A percentile compares a stretch with the other conserved stretches of the same genome.
Conservation (phyloP, 2,888 invertebrate species). For the Trichopria drosophilae region DNA sequence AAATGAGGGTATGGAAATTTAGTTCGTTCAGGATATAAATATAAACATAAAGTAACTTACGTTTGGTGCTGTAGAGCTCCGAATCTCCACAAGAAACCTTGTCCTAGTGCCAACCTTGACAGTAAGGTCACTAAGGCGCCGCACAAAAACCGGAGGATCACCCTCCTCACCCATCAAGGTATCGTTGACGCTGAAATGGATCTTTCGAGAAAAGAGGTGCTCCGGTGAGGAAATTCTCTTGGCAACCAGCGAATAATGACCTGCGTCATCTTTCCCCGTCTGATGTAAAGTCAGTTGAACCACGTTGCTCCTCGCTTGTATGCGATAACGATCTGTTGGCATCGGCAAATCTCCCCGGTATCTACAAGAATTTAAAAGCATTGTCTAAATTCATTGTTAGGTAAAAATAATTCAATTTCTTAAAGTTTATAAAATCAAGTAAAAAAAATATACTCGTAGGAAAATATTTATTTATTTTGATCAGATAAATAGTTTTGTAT, state of each 20-base stretch:
- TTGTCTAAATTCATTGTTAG: not conserved
- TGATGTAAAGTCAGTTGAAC: slow-evolving; percentile 63
- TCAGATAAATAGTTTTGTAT: too few species aligned
- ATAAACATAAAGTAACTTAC: too few species aligned
- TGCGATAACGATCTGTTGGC: slow-evolving; percentile 69
- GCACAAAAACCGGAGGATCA: slow-evolving; percentile 80
- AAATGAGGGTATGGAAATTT: too few species aligned
- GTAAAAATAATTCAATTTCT: not conserved
- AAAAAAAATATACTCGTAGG: too few species aligned
- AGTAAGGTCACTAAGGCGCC: slow-evolving; percentile 81
- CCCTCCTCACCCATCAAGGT: slow-evolving; percentile 59
- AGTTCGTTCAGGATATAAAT: too few species aligned
- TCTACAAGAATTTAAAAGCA: slow-evolving; percentile 35
- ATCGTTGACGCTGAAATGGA: slow-evolving; percentile 50
- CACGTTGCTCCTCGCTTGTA: slow-evolving; percentile 65
- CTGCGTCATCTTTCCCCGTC: slow-evolving; percentile 57
- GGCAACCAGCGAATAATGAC: slow-evolving; percentile 69
- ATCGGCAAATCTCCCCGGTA: slow-evolving; percentile 60
- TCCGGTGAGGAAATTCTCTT: slow-evolving; percentile 62
- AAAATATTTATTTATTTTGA: too few species aligned
- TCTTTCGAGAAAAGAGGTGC: slow-evolving; percentile 41
- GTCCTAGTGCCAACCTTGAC: slow-evolving; percentile 89
- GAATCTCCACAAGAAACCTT: slow-evolving; percentile 80
- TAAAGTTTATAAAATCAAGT: not conserved
- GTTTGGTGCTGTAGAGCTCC: slow-evolving; percentile 77